phyloP scores from a whole-genome alignment of 1,140 invertebrate species.

The Archegozetes longisetosus region DNA sequence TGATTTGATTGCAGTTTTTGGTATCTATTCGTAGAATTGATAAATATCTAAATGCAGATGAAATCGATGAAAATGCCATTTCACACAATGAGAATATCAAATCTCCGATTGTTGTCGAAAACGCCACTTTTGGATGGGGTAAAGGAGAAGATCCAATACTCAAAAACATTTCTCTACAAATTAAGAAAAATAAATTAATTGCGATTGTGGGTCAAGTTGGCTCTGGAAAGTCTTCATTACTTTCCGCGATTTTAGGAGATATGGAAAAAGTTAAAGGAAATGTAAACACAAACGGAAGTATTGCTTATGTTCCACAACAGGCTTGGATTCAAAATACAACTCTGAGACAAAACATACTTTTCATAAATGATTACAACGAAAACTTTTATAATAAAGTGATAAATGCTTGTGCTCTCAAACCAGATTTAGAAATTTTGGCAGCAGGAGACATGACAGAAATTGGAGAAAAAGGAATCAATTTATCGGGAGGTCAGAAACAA shows the following conservation, averaged over 20 bases:
- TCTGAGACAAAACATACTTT: constrained; percentile 36
- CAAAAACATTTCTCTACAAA: constrained; percentile 40
- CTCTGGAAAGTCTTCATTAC: constrained; percentile 40
- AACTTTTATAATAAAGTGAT: constrained; percentile 25
- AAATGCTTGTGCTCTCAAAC: constrained; percentile 19
- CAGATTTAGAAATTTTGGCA: constrained; percentile 24
- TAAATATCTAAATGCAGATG: constrained; percentile 21
- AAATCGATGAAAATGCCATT: constrained; percentile 24
- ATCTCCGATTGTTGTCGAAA: constrained; percentile 28
- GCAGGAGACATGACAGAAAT: constrained; percentile 33
- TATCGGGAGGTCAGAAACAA: constrained; percentile 32
- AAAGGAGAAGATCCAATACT: constrained; percentile 21
- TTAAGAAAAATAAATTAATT: constrained; percentile 43
- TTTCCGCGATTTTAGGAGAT: constrained; percentile 35
- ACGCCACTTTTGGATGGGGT: constrained; percentile 36
- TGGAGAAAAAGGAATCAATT: constrained; percentile 31
- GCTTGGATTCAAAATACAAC: constrained; percentile 41
- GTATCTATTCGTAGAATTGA: constrained; percentile 21
- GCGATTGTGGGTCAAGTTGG: constrained; percentile 60
- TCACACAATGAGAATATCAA: background rate
- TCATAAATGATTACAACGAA: constrained; percentile 33
- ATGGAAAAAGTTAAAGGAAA: constrained; percentile 9
- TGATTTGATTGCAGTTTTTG: constrained; percentile 19
- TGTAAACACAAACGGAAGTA: constrained; percentile 21
- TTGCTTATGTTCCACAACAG: constrained; percentile 35